phyloP scores from a whole-genome alignment of 2,888 invertebrate species.

The Pachycephus smyrnensis region DNA sequence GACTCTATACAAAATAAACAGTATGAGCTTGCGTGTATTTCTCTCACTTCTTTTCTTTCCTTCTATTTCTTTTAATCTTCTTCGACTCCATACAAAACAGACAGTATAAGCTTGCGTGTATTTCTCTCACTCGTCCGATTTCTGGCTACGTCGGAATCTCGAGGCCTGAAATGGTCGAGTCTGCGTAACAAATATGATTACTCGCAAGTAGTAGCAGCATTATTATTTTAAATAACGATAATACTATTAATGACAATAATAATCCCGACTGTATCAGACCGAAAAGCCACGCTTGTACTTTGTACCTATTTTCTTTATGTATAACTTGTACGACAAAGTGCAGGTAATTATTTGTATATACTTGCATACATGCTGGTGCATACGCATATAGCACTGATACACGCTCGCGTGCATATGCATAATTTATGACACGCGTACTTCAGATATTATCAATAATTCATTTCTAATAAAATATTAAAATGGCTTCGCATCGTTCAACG shows the following conservation, averaged over 20 bases:
- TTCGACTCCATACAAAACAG: neutral
- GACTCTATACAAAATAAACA: neutral
- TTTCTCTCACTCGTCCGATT: neutral
- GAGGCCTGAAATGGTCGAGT: neutral
- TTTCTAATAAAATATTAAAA: constrained; percentile 27
- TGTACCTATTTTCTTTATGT: neutral
- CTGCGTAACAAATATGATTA: neutral
- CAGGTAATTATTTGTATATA: neutral
- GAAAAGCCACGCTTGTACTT: neutral
- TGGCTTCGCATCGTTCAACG: constrained; percentile 15
- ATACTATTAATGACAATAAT: neutral
- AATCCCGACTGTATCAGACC: neutral
- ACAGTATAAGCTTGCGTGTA: neutral
- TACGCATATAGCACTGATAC: neutral
- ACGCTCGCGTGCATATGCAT: neutral
- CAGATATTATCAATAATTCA: neutral
- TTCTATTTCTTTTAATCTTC: neutral
- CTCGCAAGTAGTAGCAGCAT: neutral
- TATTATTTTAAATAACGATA: neutral
- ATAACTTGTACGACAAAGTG: neutral
- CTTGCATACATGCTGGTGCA: neutral
- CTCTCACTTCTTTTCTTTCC: neutral
- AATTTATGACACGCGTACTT: neutral
- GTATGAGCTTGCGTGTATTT: no score
- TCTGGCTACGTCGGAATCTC: neutral